phyloP scores from a whole-genome alignment of 2,888 invertebrate genomes.

The Eugnorisma glareosa region DNA sequence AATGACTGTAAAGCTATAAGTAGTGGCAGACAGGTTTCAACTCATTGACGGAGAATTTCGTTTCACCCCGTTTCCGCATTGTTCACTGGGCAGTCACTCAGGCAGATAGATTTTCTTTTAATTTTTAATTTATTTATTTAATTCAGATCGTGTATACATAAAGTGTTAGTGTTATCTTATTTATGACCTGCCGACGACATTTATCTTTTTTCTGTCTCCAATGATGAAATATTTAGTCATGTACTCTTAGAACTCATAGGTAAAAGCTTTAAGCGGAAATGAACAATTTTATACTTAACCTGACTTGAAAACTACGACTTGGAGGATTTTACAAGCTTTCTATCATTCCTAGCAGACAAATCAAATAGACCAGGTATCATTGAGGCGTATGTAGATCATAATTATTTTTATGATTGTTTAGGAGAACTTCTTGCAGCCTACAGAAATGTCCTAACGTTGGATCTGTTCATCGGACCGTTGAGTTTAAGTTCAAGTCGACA shows the following conservation, averaged over 20 bases:
- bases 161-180: constrained; percentile 10
- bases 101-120: constrained; percentile 45
- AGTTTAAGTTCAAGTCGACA: background rate
- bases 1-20: constrained; percentile 29
- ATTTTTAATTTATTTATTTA: too few species aligned
- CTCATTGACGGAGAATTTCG: constrained; percentile 60
- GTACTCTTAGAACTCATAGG: background rate
- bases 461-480: background rate
- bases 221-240: constrained; percentile 8
- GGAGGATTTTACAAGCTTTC: background rate
- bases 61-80: constrained; percentile 54
- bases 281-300: background rate
- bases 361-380: background rate
- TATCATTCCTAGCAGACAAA: background rate
- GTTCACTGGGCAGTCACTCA: constrained; percentile 42
- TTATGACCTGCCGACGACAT: constrained; percentile 33
- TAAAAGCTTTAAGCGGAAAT: background rate
- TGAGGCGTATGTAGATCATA: background rate
- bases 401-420: background rate
- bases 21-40: constrained; percentile 7
- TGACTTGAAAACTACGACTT: background rate
- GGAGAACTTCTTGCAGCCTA: background rate
- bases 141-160: too few species aligned
- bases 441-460: background rate
- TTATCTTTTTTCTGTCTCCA: constrained; percentile 21